phyloP scores from a whole-genome alignment of 2,888 invertebrate genomes.

The Lumbricus terrestris region DNA sequence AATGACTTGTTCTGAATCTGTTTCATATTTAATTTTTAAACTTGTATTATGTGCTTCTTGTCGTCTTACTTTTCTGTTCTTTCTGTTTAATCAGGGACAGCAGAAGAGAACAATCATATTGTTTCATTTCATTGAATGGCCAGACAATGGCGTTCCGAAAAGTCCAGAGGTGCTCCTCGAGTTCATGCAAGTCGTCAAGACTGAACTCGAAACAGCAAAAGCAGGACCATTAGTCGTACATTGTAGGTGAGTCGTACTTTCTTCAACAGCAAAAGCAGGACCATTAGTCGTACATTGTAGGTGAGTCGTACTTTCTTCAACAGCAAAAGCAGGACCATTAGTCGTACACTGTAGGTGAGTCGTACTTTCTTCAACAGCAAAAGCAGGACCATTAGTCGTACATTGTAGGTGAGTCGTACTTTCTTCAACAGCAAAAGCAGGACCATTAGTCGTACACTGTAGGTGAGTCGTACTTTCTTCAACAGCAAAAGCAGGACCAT shows the following conservation, averaged over 20 bases:
- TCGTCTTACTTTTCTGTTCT: not conserved
- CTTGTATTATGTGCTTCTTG: not conserved
- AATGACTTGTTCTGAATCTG: not conserved
- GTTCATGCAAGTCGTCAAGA: not conserved
- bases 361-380: not conserved
- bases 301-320: not conserved
- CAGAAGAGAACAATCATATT: not conserved
- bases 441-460: not conserved
- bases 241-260: slow-evolving; percentile 5
- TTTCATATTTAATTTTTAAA: not conserved
- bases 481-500: slow-evolving; percentile 25
- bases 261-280: slow-evolving; percentile 23
- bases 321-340: slow-evolving; percentile 25
- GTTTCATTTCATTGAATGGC: not conserved
- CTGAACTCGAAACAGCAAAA: not conserved
- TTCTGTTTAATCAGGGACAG: slow-evolving; percentile 12
- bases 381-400: slow-evolving; percentile 25
- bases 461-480: not conserved
- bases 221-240: slow-evolving; percentile 25
- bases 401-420: slow-evolving; percentile 8
- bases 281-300: slow-evolving; percentile 11
- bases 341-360: slow-evolving; percentile 9
- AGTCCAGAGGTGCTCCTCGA: not conserved
- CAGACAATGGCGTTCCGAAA: not conserved
- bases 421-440: slow-evolving; percentile 29